Conservation (phyloP, 1,140 invertebrate species). For the Elysia chlorotica region DNA sequence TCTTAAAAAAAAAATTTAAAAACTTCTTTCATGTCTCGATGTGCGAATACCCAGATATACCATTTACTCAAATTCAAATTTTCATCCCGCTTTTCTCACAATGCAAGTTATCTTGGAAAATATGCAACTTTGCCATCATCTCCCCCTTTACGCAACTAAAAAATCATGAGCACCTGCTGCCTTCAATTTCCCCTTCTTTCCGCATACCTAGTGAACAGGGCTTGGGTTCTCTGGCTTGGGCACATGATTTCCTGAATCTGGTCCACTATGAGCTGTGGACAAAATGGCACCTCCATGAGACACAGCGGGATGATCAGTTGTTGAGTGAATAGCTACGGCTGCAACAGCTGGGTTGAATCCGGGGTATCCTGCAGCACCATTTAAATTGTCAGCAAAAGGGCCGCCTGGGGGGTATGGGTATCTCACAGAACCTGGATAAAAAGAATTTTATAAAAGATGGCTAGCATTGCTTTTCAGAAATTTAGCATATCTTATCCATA, state of each 20-base stretch:
- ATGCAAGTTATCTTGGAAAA: too few species aligned
- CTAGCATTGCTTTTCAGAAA: too few species aligned
- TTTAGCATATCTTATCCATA: too few species aligned
- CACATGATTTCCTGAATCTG: constrained; percentile 20
- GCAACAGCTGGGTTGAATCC: constrained; percentile 12
- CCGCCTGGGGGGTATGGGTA: constrained; percentile 20
- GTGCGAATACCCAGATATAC: too few species aligned
- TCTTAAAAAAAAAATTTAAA: too few species aligned
- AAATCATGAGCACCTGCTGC: constrained; percentile 20
- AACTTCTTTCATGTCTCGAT: too few species aligned
- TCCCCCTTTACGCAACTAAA: too few species aligned
- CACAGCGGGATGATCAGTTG: constrained; percentile 23
- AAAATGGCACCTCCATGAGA: constrained; percentile 24
- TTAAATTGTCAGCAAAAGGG: constrained; percentile 21
- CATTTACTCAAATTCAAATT: too few species aligned
- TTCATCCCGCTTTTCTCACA: too few species aligned
- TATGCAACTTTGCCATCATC: too few species aligned
- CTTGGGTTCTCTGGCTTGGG: constrained; percentile 23
- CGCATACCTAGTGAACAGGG: constrained; percentile 14
- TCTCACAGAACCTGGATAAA: constrained; percentile 7
- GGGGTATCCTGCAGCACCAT: constrained; percentile 16
- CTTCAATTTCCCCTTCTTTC: constrained; percentile 8
- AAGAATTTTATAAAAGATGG: background rate
- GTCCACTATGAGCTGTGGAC: constrained; percentile 12
- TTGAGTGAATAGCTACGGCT: constrained; percentile 22